Evolutionary conservation across 2,888 invertebrate genomes (phyloP), one percentile per base, ranked within the genome.

Genomic region (Zaprionus lineosus): DNA sequence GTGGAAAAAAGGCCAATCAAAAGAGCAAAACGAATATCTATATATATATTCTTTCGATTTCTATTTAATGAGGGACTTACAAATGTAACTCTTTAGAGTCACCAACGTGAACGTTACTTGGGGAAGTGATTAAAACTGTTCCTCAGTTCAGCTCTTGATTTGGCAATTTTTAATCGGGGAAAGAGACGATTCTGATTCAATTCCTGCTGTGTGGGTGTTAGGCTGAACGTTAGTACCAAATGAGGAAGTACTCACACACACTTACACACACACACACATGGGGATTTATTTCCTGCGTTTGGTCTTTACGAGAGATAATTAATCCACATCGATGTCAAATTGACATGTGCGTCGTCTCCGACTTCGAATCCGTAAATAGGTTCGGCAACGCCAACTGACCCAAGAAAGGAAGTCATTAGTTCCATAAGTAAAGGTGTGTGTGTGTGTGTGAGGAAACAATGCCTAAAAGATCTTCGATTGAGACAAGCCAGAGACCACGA

Each of bases 321-420:
- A 84, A 77, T 81, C 79, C 59, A 52, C 70, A 67, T 84, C 74
- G 84, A 84, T 73, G 81, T 53, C 77, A 65, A 66, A 74, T 73
- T 56, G 84, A 81, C 77, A 84, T 81, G 70, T 68, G 69, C 74
- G 44, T 6, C 21, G 21, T 3, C 15, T 11, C 11, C 7, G 19
- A 24, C 12, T 39, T 29, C 29, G 11, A 36, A 14, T 8, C 29
- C 39, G 31, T 51, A 24, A 43, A 33, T 34, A 46, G 34, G 40
- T 31, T n/a, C n/a, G n/a, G n/a, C n/a, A 37, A 34, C 47, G 50
- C 34, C 50, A 40, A 63, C 33, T 44, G 39, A 9, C 34, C 12
- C 62, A 16, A 28, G 47, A 63, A 63, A 73, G 70, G 70, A 70
- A 73, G 69, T 70, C 74, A 58, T 70, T 70, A 70, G 68, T 34